Evolutionary conservation across 1,140 invertebrate genomes (phyloP).

Genomic region (Cheumatopsyche charites): DNA sequence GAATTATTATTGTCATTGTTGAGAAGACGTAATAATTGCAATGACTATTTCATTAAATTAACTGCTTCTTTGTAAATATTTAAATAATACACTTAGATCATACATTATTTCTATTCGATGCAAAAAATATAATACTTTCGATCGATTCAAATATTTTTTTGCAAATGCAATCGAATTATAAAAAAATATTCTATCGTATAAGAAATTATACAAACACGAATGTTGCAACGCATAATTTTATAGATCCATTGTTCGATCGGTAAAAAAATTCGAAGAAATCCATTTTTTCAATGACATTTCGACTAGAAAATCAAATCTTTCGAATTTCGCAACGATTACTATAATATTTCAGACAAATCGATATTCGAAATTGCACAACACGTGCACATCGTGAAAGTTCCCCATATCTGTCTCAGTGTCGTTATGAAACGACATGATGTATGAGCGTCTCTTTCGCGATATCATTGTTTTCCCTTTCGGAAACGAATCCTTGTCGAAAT

Average conservation of each 20-base stretch:
- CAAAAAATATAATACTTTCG: no score
- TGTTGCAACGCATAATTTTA: no score
- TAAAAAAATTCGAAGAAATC: conserved; percentile 6
- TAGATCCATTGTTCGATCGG: not conserved
- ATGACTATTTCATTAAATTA: no score
- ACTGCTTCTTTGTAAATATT: no score
- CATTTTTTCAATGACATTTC: conserved; percentile 5
- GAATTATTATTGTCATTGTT: no score
- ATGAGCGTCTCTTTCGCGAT: not conserved
- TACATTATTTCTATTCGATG: no score
- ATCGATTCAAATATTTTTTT: no score
- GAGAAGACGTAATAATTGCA: no score
- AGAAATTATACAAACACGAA: no score
- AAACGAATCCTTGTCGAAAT: not conserved
- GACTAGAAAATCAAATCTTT: not conserved
- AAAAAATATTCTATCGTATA: no score
- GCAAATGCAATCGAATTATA: no score
- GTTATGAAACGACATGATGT: conserved; percentile 1
- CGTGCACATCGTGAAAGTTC: conserved; percentile 1
- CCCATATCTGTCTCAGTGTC: not conserved
- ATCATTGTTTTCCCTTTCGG: not conserved
- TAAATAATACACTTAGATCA: no score
- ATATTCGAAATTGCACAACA: not conserved
- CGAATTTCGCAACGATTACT: not conserved
- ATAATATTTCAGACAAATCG: conserved; percentile 1